Base-by-base conservation (phyloP, 2,797 vertebrate species). In the Neostethus bicornis region DNA sequence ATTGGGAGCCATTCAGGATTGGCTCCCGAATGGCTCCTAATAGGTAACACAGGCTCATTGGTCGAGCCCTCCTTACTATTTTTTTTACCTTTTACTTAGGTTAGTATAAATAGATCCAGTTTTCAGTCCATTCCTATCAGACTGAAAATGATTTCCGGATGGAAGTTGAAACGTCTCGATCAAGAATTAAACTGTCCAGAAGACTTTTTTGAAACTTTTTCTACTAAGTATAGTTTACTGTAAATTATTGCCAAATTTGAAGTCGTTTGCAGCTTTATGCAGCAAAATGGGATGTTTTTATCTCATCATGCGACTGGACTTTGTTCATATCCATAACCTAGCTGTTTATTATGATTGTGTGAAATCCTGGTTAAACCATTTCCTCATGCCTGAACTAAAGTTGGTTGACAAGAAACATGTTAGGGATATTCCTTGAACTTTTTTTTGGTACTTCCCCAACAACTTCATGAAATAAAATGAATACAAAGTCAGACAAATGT, bases 231-330 rank as follows among this genome's bases (percentile, higher is more conserved):
- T 11, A 7, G 25, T 32, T 38, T 20, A 1, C 45, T 56, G 77
- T 77, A 24, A 84, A 82, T 86, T 26, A 79, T 81, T 83, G 20
- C 37, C 53, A 9, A 28, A 37, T 7, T 44, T 78, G 70, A 57
- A 82, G 55, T 4, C 20, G 31, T 56, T 7, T 26, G 2, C 4
- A 20, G 53, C 8, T 8, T 32, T 52, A 16, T 51, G 23, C 3
- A 20, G 23, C 41, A 5, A 8, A 4, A 14, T 28, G 45, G 13
- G 51, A 21, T 29, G 25, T 43, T 26, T 19, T 3, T 0, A 12
- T 19, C n/a, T 9, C n/a, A 37, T 69, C 37, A 66, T 16, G 34
- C 43, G 67, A 56, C 4, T 69, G 80, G 43, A 88, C 84, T 85
- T 88, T 73, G 79, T 39, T 54, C 75, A 9, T 21, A 50, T 2